Conservation (phyloP, 2,888 invertebrate genomes). For the Laothoe populi region DNA sequence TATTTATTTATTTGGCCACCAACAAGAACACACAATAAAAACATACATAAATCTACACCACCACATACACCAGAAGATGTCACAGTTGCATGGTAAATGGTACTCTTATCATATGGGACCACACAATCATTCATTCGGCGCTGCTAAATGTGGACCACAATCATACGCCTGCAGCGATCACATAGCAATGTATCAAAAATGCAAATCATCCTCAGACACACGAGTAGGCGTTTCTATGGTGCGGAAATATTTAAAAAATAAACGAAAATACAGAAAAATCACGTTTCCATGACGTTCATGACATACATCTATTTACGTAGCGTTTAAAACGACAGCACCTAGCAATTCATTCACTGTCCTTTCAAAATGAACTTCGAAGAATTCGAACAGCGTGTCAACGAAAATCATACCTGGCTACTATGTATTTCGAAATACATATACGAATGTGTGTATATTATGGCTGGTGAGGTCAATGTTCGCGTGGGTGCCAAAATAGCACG, state of each 20-base stretch:
- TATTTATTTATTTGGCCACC: no score
- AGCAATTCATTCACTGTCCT: neutral
- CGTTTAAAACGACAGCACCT: conserved; percentile 6
- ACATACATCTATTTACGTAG: neutral
- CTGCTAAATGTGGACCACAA: no score
- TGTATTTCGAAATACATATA: conserved; percentile 1
- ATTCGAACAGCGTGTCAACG: neutral
- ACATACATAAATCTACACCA: no score
- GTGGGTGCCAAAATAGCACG: conserved; percentile 15
- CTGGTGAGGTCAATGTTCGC: conserved; percentile 21
- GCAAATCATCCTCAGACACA: neutral
- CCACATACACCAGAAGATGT: no score
- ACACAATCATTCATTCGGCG: no score
- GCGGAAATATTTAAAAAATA: neutral
- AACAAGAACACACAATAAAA: no score
- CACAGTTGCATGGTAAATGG: no score
- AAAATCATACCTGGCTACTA: neutral
- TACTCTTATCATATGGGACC: no score
- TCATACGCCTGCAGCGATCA: neutral
- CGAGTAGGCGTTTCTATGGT: neutral
- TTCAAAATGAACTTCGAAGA: neutral
- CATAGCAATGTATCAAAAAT: conserved; percentile 13
- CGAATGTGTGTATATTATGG: neutral
- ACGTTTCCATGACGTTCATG: neutral
- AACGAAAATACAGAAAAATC: neutral